Evolutionary conservation across 1,140 invertebrate genomes (phyloP), one percentile per base, ranked within the genome.

Genomic region (Drosophila orena): DNA sequence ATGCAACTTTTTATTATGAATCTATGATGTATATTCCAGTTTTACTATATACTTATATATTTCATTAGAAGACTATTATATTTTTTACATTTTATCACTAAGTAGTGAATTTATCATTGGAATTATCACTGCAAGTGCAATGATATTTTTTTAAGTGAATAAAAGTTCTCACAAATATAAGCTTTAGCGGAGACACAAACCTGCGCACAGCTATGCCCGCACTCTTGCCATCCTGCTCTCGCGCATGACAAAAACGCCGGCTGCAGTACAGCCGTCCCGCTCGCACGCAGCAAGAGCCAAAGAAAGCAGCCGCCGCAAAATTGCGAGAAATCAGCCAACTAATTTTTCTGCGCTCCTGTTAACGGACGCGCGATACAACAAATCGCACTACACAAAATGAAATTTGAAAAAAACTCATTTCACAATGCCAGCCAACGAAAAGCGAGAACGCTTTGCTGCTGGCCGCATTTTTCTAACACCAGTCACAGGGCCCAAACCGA

Each of bases 321-420:
- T 53, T 84, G n/a, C 14, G 35, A 50, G 6, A 15, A 37, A 65
- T 40, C 50, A 12, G 42, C 73, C 38, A 17, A 3, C 81, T 79
- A 4, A 61, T 79, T 72, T 27, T 37, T 24, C 79, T 88, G 84
- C 0, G 65, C 46, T 46, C 84, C 84, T 88, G 64, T 52, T 89
- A 89, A 89, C 66, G 88, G 84, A 88, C 83, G 83, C 83, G 83
- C 83, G 83, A 88, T 88, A 88, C 83, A 88, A 88, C 84, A 88
- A 84, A 84, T 84, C 81, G 81, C 78, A 86, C 81, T 81, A 79
- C 76, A 86, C 83, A 88, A 86, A 62, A 76, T 88, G 68, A 65
- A 43, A 78, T 46, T 55, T 44, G 50, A 66, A 57, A 55, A 85
- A 85, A 79, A 62, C 65, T 65, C 15, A 50, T 30, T 52, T 52